Conservation (phyloP, 2,888 invertebrate species). For the Acronicta alni region DNA sequence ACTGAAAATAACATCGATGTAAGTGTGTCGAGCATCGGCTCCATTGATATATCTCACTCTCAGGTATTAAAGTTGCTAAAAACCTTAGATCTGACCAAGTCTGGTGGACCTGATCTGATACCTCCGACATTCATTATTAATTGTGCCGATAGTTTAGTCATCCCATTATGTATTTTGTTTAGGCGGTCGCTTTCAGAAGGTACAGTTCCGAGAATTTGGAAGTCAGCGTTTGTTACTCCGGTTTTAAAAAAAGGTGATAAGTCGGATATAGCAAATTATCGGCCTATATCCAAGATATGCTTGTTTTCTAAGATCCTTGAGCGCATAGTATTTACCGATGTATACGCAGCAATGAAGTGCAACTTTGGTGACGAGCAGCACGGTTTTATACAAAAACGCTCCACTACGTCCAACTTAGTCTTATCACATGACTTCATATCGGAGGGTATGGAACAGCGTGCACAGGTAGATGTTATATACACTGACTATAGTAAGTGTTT, state of each 20-base stretch:
- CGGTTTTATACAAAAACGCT: slow-evolving; percentile 2
- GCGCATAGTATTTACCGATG: slow-evolving; percentile 3
- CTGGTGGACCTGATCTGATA: slow-evolving; percentile 5
- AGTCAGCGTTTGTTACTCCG: not conserved
- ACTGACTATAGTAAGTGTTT: slow-evolving; percentile 10
- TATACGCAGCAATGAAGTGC: slow-evolving; percentile 2
- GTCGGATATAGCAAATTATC: not conserved
- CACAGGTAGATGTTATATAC: slow-evolving; percentile 6
- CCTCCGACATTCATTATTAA: slow-evolving; percentile 27
- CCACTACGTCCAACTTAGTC: slow-evolving; percentile 8
- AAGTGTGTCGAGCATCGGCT: too few relatives aligned
- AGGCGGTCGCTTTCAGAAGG: slow-evolving; percentile 21
- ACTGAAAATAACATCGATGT: too few relatives aligned
- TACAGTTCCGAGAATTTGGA: slow-evolving; percentile 33
- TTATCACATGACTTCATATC: slow-evolving; percentile 8
- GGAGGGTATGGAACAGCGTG: slow-evolving; percentile 5
- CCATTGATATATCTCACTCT: too few relatives aligned
- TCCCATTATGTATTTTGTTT: slow-evolving; percentile 29
- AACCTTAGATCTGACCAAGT: too few relatives aligned
- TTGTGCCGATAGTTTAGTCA: slow-evolving; percentile 27
- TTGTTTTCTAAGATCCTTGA: slow-evolving; percentile 9
- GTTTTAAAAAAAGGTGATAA: slow-evolving; percentile 5
- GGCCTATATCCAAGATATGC: too few relatives aligned
- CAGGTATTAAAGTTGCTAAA: too few relatives aligned
- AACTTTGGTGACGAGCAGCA: slow-evolving; percentile 9